These are phyloP conservation scores for Alces alces DNA, from an alignment of 2,113 vertebrate genomes.

Conservation along the genomic window DNA sequence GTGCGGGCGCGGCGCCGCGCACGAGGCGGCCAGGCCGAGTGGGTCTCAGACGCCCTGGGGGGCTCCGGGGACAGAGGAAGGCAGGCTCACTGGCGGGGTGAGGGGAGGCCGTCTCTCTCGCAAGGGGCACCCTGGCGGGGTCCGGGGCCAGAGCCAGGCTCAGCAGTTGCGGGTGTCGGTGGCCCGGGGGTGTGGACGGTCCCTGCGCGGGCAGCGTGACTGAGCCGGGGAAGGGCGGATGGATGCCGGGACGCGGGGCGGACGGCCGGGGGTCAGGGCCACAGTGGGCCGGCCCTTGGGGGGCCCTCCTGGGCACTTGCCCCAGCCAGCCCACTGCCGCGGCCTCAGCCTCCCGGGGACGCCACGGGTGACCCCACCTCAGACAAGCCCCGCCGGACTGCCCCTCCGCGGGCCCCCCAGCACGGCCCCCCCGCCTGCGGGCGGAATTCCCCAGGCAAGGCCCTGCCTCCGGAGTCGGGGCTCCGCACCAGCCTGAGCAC, in stretches of 20 bases:
- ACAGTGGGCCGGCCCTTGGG: neutral
- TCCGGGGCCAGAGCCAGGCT: neutral
- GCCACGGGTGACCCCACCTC: neutral
- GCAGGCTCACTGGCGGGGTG: neutral
- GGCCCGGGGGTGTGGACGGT: rapidly evolving
- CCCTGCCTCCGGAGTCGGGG: rapidly evolving
- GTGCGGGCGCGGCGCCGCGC: rapidly evolving
- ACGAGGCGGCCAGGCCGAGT: rapidly evolving
- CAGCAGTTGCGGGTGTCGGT: neutral
- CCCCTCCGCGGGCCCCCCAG: too few relatives aligned
- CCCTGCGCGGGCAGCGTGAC: neutral
- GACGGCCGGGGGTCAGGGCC: neutral
- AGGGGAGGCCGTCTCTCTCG: neutral
- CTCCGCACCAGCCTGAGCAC: too few relatives aligned
- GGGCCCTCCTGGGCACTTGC: neutral
- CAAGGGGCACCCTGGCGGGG: neutral
- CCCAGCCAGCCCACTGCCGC: too few relatives aligned
- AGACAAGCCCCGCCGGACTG: neutral
- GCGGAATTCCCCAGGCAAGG: neutral
- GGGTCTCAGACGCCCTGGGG: neutral
- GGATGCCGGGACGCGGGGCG: too few relatives aligned
- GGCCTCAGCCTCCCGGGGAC: neutral
- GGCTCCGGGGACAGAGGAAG: neutral
- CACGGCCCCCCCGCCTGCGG: neutral
- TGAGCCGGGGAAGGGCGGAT: neutral